phyloP scores from a whole-genome alignment of 2,113 vertebrate genomes.

The Cephalophus harveyi region DNA sequence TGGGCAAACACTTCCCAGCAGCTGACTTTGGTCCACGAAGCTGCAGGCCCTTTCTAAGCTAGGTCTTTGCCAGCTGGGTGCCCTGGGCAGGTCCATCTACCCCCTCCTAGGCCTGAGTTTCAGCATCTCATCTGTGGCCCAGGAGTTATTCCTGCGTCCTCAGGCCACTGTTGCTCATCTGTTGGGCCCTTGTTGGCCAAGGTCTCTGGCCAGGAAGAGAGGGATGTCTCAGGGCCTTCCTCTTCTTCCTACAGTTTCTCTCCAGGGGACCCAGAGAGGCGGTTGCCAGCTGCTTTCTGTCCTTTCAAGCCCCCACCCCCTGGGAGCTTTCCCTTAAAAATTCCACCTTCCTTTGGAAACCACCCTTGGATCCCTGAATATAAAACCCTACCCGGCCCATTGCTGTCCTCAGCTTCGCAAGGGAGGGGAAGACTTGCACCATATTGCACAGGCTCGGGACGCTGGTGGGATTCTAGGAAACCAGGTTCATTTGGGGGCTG shows the following conservation, averaged over 20 bases:
- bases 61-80: background rate
- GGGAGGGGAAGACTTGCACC: conserved; percentile 52
- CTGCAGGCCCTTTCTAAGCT: background rate
- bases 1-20: background rate
- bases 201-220: background rate
- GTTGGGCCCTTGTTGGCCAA: too few species aligned
- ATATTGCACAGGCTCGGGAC: background rate
- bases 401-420: conserved; percentile 40
- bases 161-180: background rate
- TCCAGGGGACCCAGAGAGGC: background rate
- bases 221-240: background rate
- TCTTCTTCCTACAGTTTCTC: background rate
- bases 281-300: background rate
- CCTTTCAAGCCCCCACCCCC: background rate
- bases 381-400: background rate
- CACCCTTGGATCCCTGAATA: background rate
- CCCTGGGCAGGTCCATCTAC: background rate
- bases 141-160: background rate
- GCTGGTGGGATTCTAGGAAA: background rate
- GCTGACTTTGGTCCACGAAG: background rate
- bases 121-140: background rate
- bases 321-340: background rate
- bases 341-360: background rate
- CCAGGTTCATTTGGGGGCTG: background rate
- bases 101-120: background rate